Evolutionary conservation across 2,113 vertebrate genomes (phyloP).

Genomic region (Protobothrops mucrosquamatus): DNA sequence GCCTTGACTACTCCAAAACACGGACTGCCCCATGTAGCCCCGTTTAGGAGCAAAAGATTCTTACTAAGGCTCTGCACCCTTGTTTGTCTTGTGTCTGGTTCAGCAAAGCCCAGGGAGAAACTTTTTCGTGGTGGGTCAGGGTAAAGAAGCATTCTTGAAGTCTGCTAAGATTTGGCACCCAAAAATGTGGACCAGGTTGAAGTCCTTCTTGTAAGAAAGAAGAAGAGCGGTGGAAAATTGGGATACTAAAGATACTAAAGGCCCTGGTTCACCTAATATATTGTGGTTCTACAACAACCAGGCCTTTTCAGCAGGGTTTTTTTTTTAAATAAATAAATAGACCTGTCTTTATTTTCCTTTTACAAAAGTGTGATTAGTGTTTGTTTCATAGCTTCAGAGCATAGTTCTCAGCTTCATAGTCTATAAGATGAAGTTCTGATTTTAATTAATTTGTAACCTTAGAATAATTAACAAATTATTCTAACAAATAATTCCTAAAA

Average conservation of each 20-base stretch:
- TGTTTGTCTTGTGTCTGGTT: not conserved
- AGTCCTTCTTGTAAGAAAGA: not conserved
- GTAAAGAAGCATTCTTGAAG: not conserved
- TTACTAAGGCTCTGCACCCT: not conserved
- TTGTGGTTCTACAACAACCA: not conserved
- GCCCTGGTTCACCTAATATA: not conserved
- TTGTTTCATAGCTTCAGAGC: not conserved
- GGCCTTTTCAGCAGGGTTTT: not conserved
- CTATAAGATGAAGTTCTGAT: not conserved
- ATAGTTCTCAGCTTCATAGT: not conserved
- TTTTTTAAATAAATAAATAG: no score
- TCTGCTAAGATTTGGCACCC: not conserved
- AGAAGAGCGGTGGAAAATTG: not conserved
- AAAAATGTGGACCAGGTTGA: not conserved
- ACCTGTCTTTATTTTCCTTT: not conserved
- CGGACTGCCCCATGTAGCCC: not conserved
- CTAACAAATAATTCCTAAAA: not conserved
- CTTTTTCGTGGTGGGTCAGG: not conserved
- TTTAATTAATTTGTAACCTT: not conserved
- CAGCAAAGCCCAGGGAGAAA: not conserved
- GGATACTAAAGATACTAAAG: not conserved
- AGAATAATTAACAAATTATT: no score
- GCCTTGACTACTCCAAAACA: not conserved
- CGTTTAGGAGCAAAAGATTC: not conserved
- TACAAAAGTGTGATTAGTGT: not conserved